These are phyloP conservation scores for Ailuropoda melanoleuca DNA, from an alignment of 2,113 vertebrate genomes.

Conservation along the genomic window DNA sequence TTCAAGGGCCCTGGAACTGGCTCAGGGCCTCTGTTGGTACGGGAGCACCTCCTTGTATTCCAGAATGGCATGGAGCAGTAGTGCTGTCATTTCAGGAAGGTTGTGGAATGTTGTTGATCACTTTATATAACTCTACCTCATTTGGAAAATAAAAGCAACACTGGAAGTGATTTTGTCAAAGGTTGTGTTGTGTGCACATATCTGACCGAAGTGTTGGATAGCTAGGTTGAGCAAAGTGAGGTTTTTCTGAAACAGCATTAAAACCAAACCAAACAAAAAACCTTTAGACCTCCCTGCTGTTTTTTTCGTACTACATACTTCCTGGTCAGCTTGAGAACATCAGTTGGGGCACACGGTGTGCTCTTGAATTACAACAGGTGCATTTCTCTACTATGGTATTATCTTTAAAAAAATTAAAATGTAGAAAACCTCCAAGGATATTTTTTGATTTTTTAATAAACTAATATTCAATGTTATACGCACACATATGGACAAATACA, in stretches of 20 bases:
- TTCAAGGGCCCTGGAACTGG: neutral
- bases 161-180: neutral
- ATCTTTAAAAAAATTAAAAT: neutral
- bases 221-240: neutral
- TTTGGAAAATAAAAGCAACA: conserved; percentile 40
- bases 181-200: neutral
- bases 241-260: neutral
- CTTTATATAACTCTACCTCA: neutral
- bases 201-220: neutral
- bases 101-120: neutral
- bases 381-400: neutral
- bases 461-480: neutral
- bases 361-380: neutral
- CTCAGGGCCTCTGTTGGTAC: too few species aligned
- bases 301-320: neutral
- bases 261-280: neutral
- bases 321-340: neutral
- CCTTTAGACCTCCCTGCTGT: neutral
- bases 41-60: neutral
- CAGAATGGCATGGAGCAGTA: neutral
- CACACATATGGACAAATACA: neutral
- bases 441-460: neutral
- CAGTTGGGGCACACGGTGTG: neutral
- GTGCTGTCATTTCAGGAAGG: neutral
- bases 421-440: neutral